A percentile compares a stretch with the other conserved stretches of the same genome.
phyloP scores from a whole-genome alignment of 2,797 vertebrate species.

The Periparus ater region DNA sequence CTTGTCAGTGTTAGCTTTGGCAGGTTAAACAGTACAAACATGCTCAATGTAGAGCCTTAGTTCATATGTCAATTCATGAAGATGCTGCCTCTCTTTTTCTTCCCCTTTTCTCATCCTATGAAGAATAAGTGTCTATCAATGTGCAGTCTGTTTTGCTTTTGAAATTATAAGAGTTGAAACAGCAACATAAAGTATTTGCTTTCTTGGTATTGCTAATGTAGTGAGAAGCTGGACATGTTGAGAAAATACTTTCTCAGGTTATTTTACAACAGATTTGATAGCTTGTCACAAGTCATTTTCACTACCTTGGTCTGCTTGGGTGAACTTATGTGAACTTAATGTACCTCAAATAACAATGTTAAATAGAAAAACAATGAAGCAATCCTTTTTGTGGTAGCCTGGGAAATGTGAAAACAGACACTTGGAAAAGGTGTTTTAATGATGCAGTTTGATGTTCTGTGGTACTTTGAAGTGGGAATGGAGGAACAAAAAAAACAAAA shows the following conservation, averaged over 20 bases:
- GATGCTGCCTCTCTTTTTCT: not conserved
- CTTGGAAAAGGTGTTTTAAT: not conserved
- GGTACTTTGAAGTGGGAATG: not conserved
- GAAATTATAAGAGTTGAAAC: not conserved
- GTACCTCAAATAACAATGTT: not conserved
- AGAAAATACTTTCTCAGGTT: not conserved
- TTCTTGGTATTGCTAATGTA: not conserved
- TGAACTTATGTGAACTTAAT: not conserved
- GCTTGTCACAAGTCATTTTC: not conserved
- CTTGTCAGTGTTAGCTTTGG: not conserved
- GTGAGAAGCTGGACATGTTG: not conserved
- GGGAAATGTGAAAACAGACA: not conserved
- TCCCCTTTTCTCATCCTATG: not conserved
- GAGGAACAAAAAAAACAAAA: not conserved
- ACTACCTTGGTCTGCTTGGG: not conserved
- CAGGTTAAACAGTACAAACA: not conserved
- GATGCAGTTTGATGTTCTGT: slow-evolving; percentile 26
- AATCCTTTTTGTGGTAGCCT: not conserved
- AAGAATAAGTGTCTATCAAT: not conserved
- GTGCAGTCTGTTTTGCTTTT: not conserved
- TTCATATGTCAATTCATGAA: not conserved
- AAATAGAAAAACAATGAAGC: not conserved
- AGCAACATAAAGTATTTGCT: not conserved
- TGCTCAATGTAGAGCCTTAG: not conserved
- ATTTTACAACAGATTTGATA: not conserved